Percentiles rank a stretch among this genome's conserved stretches.
Evolutionary conservation across 2,797 vertebrate genomes (phyloP).

Genomic region (Anabacerthia variegaticeps): DNA sequence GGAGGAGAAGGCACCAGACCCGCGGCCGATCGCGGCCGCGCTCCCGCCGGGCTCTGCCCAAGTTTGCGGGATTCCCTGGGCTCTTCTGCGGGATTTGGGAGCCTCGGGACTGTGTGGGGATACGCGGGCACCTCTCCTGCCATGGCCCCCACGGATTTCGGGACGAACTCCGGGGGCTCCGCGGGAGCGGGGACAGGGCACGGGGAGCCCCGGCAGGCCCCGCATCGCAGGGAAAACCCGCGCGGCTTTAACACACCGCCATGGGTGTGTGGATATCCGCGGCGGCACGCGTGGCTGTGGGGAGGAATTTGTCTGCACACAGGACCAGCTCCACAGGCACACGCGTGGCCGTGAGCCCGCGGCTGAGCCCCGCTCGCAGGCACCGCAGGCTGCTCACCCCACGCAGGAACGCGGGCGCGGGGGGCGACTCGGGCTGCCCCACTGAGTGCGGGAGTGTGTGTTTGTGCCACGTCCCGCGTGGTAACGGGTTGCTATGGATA

Average conservation of each 20-base stretch:
- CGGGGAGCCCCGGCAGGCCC: rapidly evolving
- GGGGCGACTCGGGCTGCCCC: not conserved
- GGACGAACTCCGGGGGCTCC: not conserved
- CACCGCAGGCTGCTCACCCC: not conserved
- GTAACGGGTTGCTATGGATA: rapidly evolving
- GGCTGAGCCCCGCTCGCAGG: not conserved
- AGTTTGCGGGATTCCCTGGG: not conserved
- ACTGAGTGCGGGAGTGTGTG: not conserved
- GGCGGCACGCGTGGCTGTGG: not conserved
- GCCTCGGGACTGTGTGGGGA: not conserved
- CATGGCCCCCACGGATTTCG: not conserved
- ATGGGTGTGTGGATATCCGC: not conserved
- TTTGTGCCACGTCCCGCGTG: not conserved
- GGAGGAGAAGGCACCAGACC: not conserved
- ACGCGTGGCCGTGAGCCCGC: not conserved
- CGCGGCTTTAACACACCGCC: too few species aligned
- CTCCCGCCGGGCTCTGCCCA: not conserved
- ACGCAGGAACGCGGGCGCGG: not conserved
- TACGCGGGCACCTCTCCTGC: not conserved
- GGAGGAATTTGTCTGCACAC: rapidly evolving
- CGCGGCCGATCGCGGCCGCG: not conserved
- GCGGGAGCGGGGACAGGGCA: rapidly evolving
- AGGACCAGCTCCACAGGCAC: rapidly evolving
- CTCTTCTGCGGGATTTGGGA: not conserved
- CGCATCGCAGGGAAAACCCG: too few species aligned